These are phyloP conservation scores for Dascillus cervinus DNA, from an alignment of 2,888 invertebrate genomes.

Conservation along the genomic window DNA sequence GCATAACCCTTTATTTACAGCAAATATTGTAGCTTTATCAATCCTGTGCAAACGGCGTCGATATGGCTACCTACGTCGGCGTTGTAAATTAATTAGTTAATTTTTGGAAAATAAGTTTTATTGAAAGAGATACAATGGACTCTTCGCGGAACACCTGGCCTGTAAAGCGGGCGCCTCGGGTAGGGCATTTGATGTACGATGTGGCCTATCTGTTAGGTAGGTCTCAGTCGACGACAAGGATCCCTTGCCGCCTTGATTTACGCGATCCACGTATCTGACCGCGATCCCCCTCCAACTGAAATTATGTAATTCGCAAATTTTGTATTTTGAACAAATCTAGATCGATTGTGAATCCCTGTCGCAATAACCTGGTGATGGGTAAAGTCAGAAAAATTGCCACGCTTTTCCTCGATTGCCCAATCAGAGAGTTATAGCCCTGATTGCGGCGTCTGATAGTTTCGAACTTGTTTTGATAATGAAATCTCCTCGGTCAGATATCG, in stretches of 20 bases:
- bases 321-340: constrained; percentile 24
- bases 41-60: background rate
- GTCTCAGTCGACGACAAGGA: too few relatives aligned
- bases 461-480: constrained; percentile 7
- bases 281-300: too few relatives aligned
- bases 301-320: background rate
- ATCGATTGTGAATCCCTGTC: constrained; percentile 36
- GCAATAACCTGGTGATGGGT: constrained; percentile 31
- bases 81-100: too few relatives aligned
- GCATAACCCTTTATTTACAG: constrained; percentile 13
- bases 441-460: constrained; percentile 24
- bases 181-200: too few relatives aligned
- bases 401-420: constrained; percentile 34
- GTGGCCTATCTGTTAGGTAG: too few relatives aligned
- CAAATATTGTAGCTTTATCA: constrained; percentile 14
- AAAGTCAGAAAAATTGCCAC: constrained; percentile 33
- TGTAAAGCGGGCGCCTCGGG: too few relatives aligned
- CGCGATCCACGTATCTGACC: too few relatives aligned
- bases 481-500: constrained; percentile 6
- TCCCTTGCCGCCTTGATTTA: too few relatives aligned
- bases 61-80: too few relatives aligned
- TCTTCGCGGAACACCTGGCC: too few relatives aligned
- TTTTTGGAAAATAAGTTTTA: too few relatives aligned
- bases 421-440: constrained; percentile 31
- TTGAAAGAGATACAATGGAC: too few relatives aligned